Conservation (phyloP, 2,113 vertebrate species). For the Polypterus senegalus region DNA sequence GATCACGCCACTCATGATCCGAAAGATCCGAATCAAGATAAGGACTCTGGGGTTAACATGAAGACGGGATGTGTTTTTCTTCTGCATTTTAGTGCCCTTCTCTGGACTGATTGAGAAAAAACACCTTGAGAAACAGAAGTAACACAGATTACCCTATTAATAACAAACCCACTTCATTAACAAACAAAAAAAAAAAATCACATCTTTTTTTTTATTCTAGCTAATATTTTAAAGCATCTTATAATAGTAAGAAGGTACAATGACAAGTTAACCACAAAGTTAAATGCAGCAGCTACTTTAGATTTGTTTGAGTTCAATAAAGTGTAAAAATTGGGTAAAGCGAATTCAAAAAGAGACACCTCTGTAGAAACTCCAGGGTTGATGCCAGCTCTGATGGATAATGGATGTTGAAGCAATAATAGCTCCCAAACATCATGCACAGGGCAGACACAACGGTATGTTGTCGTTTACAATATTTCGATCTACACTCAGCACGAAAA, state of each 20-base stretch:
- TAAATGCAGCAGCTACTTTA: conserved; percentile 3
- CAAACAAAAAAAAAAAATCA: not conserved
- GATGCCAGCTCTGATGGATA: conserved; percentile 16
- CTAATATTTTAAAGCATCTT: conserved; percentile 2
- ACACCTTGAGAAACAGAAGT: conserved; percentile 7
- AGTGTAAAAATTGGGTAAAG: conserved; percentile 10
- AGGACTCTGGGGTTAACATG: conserved; percentile 17
- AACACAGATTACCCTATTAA: conserved; percentile 1
- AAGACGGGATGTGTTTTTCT: conserved; percentile 8
- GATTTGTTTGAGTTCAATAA: conserved; percentile 10
- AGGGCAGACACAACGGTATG: conserved; percentile 10
- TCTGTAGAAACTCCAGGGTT: conserved; percentile 21
- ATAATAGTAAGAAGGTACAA: conserved; percentile 3
- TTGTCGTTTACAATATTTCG: conserved; percentile 2
- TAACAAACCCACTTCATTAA: conserved; percentile 3
- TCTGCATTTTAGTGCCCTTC: conserved; percentile 18
- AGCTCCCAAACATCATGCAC: conserved; percentile 19
- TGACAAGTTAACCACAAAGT: conserved; percentile 6
- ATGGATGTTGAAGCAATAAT: conserved; percentile 21
- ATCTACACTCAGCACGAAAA: conserved; percentile 15
- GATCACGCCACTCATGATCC: too few relatives aligned
- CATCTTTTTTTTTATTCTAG: conserved; percentile 1
- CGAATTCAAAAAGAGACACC: conserved; percentile 6
- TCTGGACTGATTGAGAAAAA: conserved; percentile 17
- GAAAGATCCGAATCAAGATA: conserved; percentile 1